Conservation (phyloP, 2,113 vertebrate species). For the Dicerorhinus sumatrensis region DNA sequence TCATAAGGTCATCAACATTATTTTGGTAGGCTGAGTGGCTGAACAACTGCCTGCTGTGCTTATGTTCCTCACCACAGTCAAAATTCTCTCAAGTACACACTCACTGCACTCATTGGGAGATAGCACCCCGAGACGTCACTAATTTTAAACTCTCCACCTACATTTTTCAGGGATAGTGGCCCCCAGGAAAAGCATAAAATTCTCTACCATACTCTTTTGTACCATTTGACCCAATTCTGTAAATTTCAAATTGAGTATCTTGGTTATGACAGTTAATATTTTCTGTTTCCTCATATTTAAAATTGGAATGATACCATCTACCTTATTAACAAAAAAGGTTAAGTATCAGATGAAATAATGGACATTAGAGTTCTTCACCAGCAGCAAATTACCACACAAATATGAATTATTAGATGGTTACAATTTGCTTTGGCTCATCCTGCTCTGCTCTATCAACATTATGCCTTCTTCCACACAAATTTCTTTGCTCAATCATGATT, state of each 20-base stretch:
- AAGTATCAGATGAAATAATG: background rate
- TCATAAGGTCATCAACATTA: background rate
- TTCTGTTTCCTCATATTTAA: background rate
- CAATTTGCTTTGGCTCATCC: background rate
- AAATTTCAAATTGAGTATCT: background rate
- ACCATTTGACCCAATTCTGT: background rate
- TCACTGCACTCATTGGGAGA: background rate
- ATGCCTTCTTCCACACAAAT: background rate
- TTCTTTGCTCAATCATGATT: background rate
- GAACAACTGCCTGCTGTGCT: accelerated
- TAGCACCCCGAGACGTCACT: background rate
- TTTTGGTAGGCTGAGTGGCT: background rate
- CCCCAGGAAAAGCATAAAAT: background rate
- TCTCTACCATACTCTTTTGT: background rate
- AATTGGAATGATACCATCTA: background rate
- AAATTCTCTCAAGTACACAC: background rate
- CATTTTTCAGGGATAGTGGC: background rate
- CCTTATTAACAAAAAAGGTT: background rate
- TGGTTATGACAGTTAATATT: background rate
- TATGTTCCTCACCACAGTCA: background rate
- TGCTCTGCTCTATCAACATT: background rate
- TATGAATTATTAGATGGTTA: background rate
- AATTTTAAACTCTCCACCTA: background rate
- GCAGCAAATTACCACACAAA: background rate
- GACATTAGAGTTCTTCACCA: background rate